These are phyloP conservation scores for Notiomystis cincta DNA, from an alignment of 2,113 vertebrate genomes.

Conservation along the genomic window DNA sequence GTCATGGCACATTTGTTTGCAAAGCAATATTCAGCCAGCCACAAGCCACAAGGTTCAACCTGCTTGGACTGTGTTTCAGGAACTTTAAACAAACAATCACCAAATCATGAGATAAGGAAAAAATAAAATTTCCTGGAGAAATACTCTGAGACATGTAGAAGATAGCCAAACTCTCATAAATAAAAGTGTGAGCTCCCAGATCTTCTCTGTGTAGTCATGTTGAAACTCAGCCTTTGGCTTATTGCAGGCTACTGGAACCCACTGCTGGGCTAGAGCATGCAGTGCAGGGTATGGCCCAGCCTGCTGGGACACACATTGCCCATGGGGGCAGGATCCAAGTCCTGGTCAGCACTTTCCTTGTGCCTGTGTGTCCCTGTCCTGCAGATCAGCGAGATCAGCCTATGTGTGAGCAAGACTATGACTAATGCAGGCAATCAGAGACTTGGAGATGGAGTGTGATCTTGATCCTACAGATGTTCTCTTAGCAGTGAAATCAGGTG, in stretches of 20 bases:
- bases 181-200: neutral
- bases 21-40: slow-evolving; percentile 19
- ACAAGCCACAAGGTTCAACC: slow-evolving; percentile 31
- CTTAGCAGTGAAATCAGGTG: neutral
- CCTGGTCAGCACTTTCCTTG: neutral
- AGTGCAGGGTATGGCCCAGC: neutral
- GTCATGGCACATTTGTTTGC: slow-evolving; percentile 14
- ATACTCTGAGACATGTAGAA: neutral
- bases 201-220: neutral
- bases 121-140: neutral
- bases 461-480: neutral
- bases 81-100: slow-evolving; percentile 22
- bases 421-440: neutral
- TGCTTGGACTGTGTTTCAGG: neutral
- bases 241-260: neutral
- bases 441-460: neutral
- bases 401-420: neutral
- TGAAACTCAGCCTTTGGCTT: neutral
- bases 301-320: neutral
- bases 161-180: neutral
- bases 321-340: neutral
- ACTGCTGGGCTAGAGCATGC: neutral
- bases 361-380: neutral
- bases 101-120: slow-evolving; percentile 21
- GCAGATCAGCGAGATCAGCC: neutral